Evolutionary conservation across 2,888 invertebrate genomes (phyloP), one percentile per base, ranked within the genome.

Genomic region (Masnerella sp.): DNA sequence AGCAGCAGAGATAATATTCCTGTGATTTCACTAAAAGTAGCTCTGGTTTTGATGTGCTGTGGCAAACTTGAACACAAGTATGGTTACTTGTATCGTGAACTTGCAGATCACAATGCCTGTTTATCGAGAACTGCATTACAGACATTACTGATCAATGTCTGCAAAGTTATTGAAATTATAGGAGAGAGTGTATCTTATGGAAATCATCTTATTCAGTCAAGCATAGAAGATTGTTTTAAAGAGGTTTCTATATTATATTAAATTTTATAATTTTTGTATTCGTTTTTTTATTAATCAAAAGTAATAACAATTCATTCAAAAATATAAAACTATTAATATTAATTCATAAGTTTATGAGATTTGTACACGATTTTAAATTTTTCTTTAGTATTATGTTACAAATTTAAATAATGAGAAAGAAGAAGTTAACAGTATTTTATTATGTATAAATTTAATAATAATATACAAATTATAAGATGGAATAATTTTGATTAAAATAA

Each of bases 91-190:
- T 94, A 93, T 82, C 90, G 90, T 79, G 91, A 93, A 79, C 90
- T 93, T 80, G 91, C 93, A 0, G 94, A 94, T 84, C 93, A 94
- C 81, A 94, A 94, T 82, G 92, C 93, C 30, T 94, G 93, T 77
- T 90, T 94, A 42, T 92, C 92, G 0, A 90, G 91, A 49, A 89
- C 90, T 51, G 88, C 91, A 25, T 87, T 95, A 49, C 89, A 91
- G 2, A 88, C 89, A 0, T 85, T 95, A 54, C 85, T 95, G 70
- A 88, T 89, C 12, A 91, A 92, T 83, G 88, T 94, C 18, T 90
- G 91, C 7, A 88, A 91, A 88, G 79, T 91, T 85, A 87, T 91
- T 80, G 89, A 90, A 76, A 91, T 91, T 84, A 85, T 94, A 34
- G 92, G 92, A 38, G 91, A 91, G 84, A 89, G 89, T 73, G 88